phyloP scores from a whole-genome alignment of 2,888 invertebrate species.

The Stenolophus ochropezus region DNA sequence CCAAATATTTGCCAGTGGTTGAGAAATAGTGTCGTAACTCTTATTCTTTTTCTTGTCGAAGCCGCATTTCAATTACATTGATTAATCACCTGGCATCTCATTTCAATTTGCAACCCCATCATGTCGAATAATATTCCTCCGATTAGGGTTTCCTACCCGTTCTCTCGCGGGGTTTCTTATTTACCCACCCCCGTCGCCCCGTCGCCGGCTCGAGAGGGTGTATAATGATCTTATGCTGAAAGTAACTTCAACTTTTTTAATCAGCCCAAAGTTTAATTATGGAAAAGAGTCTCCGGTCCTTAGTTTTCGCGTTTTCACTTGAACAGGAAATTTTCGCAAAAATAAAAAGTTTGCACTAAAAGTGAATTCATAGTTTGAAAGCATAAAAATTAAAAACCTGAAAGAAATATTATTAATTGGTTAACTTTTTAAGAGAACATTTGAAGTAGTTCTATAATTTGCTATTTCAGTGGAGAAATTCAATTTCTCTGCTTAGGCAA shows the following conservation, averaged over 20 bases:
- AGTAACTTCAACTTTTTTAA: conserved; percentile 70
- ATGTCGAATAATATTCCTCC: conserved; percentile 41
- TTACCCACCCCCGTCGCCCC: conserved; percentile 65
- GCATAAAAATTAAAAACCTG: too few relatives aligned
- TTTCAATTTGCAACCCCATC: conserved; percentile 66
- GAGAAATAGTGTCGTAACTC: not conserved
- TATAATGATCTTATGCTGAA: conserved; percentile 69
- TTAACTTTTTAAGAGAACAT: too few relatives aligned
- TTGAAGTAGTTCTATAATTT: too few relatives aligned
- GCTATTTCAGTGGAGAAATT: too few relatives aligned
- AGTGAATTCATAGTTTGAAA: too few relatives aligned
- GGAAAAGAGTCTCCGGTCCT: conserved; percentile 63
- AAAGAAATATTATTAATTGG: too few relatives aligned
- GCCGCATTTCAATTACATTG: conserved; percentile 62
- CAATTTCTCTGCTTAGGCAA: too few relatives aligned
- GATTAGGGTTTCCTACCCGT: conserved; percentile 29
- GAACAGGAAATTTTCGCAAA: conserved; percentile 11
- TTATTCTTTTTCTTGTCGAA: not conserved
- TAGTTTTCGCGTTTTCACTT: conserved; percentile 27
- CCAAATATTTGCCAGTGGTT: not conserved
- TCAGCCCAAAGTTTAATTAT: conserved; percentile 69
- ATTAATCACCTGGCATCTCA: conserved; percentile 65
- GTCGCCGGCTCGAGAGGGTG: conserved; percentile 53
- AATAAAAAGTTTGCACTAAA: conserved; percentile 1
- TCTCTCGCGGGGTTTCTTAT: conserved; percentile 67